Evolutionary conservation across 2,888 invertebrate genomes (phyloP).

Genomic region (Melangyna quadrimaculata): DNA sequence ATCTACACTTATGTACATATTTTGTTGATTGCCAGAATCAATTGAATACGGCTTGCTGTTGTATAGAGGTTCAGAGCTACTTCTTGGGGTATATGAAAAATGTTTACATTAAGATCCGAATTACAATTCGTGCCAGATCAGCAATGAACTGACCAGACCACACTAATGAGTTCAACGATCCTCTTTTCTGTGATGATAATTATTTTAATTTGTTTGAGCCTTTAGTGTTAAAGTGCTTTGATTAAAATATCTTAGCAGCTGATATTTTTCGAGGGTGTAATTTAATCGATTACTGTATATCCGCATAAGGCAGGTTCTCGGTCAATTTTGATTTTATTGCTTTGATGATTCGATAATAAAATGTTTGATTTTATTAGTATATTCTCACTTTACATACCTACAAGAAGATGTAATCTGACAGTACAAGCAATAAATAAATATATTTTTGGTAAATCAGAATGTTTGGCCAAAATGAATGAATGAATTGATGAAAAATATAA

Average conservation of each 20-base stretch:
- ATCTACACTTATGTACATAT: neutral
- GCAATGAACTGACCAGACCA: conserved; percentile 2
- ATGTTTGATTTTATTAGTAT: neutral
- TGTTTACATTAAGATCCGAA: conserved; percentile 39
- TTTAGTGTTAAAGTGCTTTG: neutral
- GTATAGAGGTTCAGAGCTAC: neutral
- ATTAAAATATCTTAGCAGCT: neutral
- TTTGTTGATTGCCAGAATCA: neutral
- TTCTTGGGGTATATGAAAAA: conserved; percentile 9
- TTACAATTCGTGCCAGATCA: conserved; percentile 44
- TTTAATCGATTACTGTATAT: neutral
- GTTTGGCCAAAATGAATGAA: too few relatives aligned
- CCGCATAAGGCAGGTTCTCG: neutral
- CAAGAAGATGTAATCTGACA: neutral
- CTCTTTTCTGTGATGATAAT: neutral
- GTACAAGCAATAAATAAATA: neutral
- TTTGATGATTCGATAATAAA: neutral
- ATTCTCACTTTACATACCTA: neutral
- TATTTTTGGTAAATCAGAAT: neutral
- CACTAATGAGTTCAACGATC: conserved; percentile 49
- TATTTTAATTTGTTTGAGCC: neutral
- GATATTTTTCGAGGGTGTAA: neutral
- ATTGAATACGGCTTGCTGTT: neutral
- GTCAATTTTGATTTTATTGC: neutral
- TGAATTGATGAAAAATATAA: neutral